These are phyloP conservation scores for Caenorhabditis virilis DNA, from an alignment of 2,888 invertebrate species.

Conservation along the genomic window DNA sequence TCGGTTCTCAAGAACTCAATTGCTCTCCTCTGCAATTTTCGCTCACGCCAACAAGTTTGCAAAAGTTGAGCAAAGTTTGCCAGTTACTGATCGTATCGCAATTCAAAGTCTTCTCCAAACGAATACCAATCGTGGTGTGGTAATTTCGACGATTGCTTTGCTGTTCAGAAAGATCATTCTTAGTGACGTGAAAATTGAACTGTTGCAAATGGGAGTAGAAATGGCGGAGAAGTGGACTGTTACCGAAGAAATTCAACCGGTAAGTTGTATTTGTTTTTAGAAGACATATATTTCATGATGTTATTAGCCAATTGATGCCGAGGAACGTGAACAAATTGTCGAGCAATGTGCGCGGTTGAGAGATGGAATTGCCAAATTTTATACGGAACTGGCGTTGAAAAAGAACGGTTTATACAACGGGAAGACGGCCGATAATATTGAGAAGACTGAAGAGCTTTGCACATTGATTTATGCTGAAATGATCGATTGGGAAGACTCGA, in stretches of 20 bases:
- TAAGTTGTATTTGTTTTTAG: too few species aligned
- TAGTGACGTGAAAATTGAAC: slow-evolving; percentile 40
- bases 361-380: slow-evolving; percentile 40
- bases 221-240: slow-evolving; percentile 31
- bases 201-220: slow-evolving; percentile 38
- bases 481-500: slow-evolving; percentile 45
- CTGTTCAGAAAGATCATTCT: slow-evolving; percentile 40
- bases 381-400: slow-evolving; percentile 41
- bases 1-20: slow-evolving; percentile 35
- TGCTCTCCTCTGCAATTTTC: slow-evolving; percentile 35
- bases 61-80: slow-evolving; percentile 16
- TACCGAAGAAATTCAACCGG: slow-evolving; percentile 1
- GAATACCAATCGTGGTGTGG: slow-evolving; percentile 17
- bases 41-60: slow-evolving; percentile 34
- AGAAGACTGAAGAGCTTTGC: slow-evolving; percentile 45
- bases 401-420: slow-evolving; percentile 41
- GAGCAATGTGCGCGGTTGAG: slow-evolving; percentile 33
- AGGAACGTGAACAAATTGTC: slow-evolving; percentile 18
- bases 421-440: slow-evolving; percentile 36
- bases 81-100: slow-evolving; percentile 13
- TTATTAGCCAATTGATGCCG: slow-evolving; percentile 13
- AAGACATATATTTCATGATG: too few species aligned
- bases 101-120: slow-evolving; percentile 26
- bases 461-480: slow-evolving; percentile 42
- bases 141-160: slow-evolving; percentile 38